These are phyloP conservation scores for Ceratosolen fusciceps DNA, from an alignment of 1,140 invertebrate species.

Conservation along the genomic window DNA sequence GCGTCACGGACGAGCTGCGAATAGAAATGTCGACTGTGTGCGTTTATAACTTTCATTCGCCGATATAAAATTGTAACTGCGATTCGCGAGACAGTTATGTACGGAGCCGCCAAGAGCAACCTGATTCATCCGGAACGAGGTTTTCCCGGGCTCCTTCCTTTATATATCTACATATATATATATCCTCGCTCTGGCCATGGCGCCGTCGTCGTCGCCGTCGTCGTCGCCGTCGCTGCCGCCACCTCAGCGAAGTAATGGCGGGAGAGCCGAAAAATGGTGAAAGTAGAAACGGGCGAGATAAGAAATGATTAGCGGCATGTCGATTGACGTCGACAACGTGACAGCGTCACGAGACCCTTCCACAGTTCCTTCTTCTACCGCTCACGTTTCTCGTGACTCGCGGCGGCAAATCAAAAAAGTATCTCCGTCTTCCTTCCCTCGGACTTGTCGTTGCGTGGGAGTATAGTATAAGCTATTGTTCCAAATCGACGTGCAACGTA, in stretches of 20 bases:
- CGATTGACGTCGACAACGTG: conserved; percentile 26
- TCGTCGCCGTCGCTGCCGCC: no score
- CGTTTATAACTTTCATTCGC: conserved; percentile 8
- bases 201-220: no score
- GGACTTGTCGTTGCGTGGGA: conserved; percentile 35
- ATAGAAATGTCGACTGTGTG: background rate
- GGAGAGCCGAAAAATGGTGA: background rate
- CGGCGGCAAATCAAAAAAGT: conserved; percentile 16
- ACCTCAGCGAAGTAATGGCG: background rate
- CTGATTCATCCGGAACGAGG: background rate
- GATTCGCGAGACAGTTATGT: conserved; percentile 18
- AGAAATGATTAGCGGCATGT: conserved; percentile 2
- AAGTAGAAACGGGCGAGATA: conserved; percentile 19
- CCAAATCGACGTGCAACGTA: conserved; percentile 20
- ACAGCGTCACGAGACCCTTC: conserved; percentile 4
- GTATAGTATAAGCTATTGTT: background rate
- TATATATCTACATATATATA: background rate
- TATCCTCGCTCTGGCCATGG: no score
- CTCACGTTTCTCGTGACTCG: conserved; percentile 39
- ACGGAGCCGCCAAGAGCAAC: background rate
- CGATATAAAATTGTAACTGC: conserved; percentile 18
- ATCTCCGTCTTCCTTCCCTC: background rate
- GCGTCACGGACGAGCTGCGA: background rate
- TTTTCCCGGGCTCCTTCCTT: background rate
- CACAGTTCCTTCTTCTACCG: background rate